Percentiles rank a stretch among this genome's conserved stretches.
Conservation (phyloP, 2,888 invertebrate genomes). For the Zaprionus obscuricornis region DNA sequence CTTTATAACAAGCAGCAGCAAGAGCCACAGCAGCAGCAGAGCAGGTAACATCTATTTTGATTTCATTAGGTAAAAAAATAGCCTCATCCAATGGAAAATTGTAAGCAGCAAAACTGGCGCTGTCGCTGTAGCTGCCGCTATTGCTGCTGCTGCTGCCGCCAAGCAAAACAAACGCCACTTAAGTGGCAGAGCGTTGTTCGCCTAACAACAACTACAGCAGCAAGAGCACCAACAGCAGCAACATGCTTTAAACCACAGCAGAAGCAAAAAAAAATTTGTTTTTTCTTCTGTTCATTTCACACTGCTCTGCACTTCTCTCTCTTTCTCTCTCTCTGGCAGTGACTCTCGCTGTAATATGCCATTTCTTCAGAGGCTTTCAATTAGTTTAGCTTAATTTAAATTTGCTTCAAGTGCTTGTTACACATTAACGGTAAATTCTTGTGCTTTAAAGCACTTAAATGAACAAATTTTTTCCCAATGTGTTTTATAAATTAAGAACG, state of each 20-base stretch:
- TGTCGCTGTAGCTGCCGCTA: no score
- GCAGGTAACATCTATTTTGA: slow-evolving; percentile 67
- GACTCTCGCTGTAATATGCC: slow-evolving; percentile 9
- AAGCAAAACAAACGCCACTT: slow-evolving; percentile 14
- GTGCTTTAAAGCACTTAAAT: slow-evolving; percentile 41
- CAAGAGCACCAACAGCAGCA: no score
- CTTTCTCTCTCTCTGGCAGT: neutral
- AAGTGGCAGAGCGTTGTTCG: neutral
- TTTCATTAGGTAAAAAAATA: slow-evolving; percentile 76
- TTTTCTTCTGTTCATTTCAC: no score
- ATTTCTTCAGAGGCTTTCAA: no score
- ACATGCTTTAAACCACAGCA: slow-evolving; percentile 25
- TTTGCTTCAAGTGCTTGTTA: slow-evolving; percentile 65
- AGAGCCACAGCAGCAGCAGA: no score
- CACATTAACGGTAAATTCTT: slow-evolving; percentile 60
- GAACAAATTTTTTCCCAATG: slow-evolving; percentile 12
- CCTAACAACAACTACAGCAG: neutral
- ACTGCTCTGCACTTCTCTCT: no score
- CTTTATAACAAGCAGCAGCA: no score
- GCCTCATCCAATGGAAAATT: slow-evolving; percentile 45
- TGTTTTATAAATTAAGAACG: slow-evolving; percentile 55
- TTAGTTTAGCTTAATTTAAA: slow-evolving; percentile 76
- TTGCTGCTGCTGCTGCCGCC: no score
- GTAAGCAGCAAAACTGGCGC: slow-evolving; percentile 10
- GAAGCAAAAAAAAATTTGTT: slow-evolving; percentile 41